phyloP scores from a whole-genome alignment of 2,888 invertebrate genomes.

The Rhingia campestris region DNA sequence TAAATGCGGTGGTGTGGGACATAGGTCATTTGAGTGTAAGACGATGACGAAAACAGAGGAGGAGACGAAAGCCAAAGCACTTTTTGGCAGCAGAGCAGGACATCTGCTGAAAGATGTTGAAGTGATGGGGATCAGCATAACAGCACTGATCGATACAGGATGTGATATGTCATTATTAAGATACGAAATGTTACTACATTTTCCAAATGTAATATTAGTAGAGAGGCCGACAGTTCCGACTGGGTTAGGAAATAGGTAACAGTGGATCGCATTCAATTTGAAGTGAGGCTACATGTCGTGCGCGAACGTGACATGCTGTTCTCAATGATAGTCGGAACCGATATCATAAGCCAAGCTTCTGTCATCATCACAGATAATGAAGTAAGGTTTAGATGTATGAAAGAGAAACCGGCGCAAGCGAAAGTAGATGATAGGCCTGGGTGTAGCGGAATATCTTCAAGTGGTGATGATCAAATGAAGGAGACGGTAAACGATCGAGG shows the following conservation, averaged over 20 bases:
- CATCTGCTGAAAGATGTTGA: neutral
- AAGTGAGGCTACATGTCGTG: conserved; percentile 43
- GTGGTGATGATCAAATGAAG: too few species aligned
- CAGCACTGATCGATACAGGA: conserved; percentile 16
- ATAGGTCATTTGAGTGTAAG: too few species aligned
- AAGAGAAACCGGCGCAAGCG: too few species aligned
- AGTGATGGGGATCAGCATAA: too few species aligned
- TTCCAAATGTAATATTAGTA: conserved; percentile 22
- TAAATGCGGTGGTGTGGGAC: too few species aligned
- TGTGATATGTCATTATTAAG: conserved; percentile 26
- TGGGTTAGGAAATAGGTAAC: conserved; percentile 23
- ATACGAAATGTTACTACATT: conserved; percentile 18
- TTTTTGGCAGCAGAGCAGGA: neutral
- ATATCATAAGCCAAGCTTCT: conserved; percentile 4
- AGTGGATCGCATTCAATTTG: conserved; percentile 16
- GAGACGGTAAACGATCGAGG: too few species aligned
- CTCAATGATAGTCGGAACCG: neutral
- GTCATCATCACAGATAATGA: conserved; percentile 6
- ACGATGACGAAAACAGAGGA: too few species aligned
- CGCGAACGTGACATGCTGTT: conserved; percentile 38
- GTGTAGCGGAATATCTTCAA: too few species aligned
- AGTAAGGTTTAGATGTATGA: too few species aligned
- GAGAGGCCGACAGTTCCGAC: conserved; percentile 7
- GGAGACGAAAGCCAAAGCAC: conserved; percentile 13
- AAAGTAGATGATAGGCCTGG: too few species aligned